These are phyloP conservation scores for Latrodectus geometricus DNA, from an alignment of 1,140 invertebrate species.

Conservation along the genomic window DNA sequence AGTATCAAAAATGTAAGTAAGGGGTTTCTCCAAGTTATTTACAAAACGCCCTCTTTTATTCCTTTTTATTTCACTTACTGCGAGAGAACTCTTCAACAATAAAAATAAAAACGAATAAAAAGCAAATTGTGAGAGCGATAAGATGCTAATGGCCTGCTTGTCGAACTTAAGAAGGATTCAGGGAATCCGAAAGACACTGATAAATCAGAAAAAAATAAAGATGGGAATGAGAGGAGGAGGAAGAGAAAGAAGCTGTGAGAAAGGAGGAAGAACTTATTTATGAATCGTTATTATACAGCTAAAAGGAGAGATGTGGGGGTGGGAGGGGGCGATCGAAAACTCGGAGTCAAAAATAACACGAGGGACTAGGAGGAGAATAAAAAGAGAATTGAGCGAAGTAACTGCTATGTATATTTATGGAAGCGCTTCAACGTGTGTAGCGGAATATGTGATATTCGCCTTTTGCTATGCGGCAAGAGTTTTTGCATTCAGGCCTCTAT, in stretches of 20 bases:
- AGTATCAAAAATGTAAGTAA: too few relatives aligned
- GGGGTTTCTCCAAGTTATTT: too few relatives aligned
- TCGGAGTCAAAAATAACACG: slow-evolving; percentile 42
- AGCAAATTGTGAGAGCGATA: too few relatives aligned
- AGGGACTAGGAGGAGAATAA: slow-evolving; percentile 20
- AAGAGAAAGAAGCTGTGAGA: background rate
- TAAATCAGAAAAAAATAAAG: background rate
- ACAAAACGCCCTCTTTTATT: too few relatives aligned
- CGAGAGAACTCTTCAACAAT: too few relatives aligned
- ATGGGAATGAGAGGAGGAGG: background rate
- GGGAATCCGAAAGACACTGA: too few relatives aligned
- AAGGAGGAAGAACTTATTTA: slow-evolving; percentile 35
- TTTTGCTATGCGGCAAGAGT: slow-evolving; percentile 40
- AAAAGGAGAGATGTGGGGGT: background rate
- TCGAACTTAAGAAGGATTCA: too few relatives aligned
- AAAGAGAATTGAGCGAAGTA: slow-evolving; percentile 41
- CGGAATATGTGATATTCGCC: slow-evolving; percentile 56
- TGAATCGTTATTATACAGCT: slow-evolving; percentile 46
- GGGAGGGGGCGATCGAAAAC: slow-evolving; percentile 22
- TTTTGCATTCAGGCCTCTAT: slow-evolving; percentile 52
- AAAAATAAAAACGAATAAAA: too few relatives aligned
- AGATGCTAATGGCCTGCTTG: too few relatives aligned
- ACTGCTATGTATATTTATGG: slow-evolving; percentile 59
- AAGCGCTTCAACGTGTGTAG: slow-evolving; percentile 31
- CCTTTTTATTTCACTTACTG: too few relatives aligned